Evolutionary conservation across 2,797 vertebrate genomes (phyloP).

Genomic region (Danio kyathit): DNA sequence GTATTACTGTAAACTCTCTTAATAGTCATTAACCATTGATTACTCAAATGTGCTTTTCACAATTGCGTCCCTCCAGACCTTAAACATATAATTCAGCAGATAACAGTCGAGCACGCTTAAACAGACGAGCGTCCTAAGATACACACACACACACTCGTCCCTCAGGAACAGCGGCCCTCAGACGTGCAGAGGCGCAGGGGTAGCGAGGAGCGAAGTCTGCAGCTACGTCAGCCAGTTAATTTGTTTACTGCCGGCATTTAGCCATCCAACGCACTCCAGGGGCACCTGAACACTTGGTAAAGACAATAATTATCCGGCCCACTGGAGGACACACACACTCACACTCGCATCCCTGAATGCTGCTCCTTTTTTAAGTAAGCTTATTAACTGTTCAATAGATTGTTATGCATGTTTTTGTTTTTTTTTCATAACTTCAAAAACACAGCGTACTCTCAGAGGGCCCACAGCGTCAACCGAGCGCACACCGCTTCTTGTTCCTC

Average conservation of each 20-base stretch:
- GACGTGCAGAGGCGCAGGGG: background rate
- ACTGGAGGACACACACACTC: constrained; percentile 57
- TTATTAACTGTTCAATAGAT: constrained; percentile 64
- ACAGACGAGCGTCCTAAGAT: constrained; percentile 17
- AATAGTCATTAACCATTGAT: background rate
- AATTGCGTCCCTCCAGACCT: no score
- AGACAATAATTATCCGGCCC: constrained; percentile 62
- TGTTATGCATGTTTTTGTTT: constrained; percentile 36
- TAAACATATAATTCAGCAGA: background rate
- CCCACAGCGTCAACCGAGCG: constrained; percentile 24
- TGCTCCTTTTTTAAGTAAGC: constrained; percentile 46
- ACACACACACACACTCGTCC: constrained; percentile 9
- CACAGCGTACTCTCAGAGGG: constrained; percentile 50
- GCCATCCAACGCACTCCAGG: constrained; percentile 45
- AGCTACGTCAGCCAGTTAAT: constrained; percentile 58
- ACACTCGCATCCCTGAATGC: constrained; percentile 43
- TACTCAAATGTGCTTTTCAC: no score
- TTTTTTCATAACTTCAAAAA: constrained; percentile 43
- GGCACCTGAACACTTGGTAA: constrained; percentile 63
- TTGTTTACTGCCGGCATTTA: constrained; percentile 59
- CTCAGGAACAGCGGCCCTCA: constrained; percentile 20
- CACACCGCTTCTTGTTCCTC: constrained; percentile 49
- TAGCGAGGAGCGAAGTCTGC: constrained; percentile 34
- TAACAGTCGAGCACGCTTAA: background rate
- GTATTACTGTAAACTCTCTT: background rate